A percentile compares a stretch with the other conserved stretches of the same genome.
These are phyloP conservation scores for Sebastes goodei DNA, from an alignment of 2,797 vertebrate species.

Conservation along the genomic window DNA sequence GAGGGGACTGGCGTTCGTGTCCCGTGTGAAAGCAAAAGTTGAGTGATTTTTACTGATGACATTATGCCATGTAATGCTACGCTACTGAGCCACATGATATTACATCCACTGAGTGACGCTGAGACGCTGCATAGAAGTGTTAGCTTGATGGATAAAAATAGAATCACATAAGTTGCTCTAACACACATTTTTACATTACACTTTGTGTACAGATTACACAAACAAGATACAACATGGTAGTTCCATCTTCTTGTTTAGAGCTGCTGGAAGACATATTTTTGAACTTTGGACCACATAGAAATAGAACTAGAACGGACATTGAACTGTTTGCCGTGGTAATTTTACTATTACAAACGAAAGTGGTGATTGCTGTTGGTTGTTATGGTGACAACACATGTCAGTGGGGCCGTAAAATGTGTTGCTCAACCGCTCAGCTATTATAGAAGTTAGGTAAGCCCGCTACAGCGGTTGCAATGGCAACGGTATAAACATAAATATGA, in stretches of 20 bases:
- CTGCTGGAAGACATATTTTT: too few relatives aligned
- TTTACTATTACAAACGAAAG: too few relatives aligned
- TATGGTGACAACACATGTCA: too few relatives aligned
- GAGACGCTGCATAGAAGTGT: background rate
- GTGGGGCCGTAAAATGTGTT: too few relatives aligned
- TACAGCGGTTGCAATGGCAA: background rate
- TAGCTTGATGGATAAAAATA: background rate
- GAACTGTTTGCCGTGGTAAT: too few relatives aligned
- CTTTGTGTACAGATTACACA: too few relatives aligned
- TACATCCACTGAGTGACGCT: background rate
- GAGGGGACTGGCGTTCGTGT: too few relatives aligned
- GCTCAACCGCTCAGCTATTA: background rate
- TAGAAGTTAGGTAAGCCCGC: background rate
- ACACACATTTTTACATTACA: background rate
- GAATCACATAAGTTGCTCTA: too few relatives aligned
- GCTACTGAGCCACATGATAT: too few relatives aligned
- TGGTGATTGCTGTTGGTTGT: too few relatives aligned
- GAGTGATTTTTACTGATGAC: background rate
- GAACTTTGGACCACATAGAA: too few relatives aligned
- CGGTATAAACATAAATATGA: background rate
- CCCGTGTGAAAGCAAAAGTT: background rate
- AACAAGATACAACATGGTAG: background rate
- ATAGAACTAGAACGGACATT: too few relatives aligned
- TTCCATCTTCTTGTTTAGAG: background rate
- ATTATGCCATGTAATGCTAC: background rate